Base-by-base conservation (phyloP, 2,888 invertebrate species). In the Yponomeuta cagnagella region DNA sequence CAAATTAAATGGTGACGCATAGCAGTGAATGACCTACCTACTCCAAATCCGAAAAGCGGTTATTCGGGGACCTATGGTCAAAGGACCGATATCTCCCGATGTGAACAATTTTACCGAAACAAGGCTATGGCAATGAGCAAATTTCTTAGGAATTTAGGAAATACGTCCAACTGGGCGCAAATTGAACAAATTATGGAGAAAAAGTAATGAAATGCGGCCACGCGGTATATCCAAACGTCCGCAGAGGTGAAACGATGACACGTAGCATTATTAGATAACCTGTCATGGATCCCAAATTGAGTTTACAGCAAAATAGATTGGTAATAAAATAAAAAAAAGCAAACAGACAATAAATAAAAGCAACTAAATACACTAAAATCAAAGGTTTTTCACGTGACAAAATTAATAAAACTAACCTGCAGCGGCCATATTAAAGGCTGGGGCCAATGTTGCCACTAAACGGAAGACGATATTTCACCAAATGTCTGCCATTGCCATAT, bases 391-490 rank as follows among this genome's bases (percentile, higher is more conserved):
- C 89, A 91, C 87, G 88, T 93, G 92, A 93, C 87, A 89, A 91
- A 91, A 89, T 88, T 86, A 82, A 80, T 82, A 82, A 84, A 87
- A 94, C 95, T 93, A 94, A 95, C 95, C 95, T 95, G 94, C 90
- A 91, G 94, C 93, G 93, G 95, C 95, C 95, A 95, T 95, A 93
- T 94, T 94, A 93, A 92, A 90, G 92, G 93, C 92, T 89, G 87
- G 83, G 84, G 85, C 84, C 81, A 79, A 86, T 88, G 89, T 86
- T 92, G 89, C 91, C 90, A 90, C 84, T 83, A 67, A 67, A 67
- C 64, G 31, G 64, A 64, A 64, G 8, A 64, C 78, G 79, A 75
- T 74, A 75, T 74, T 64, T 63, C 23, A 63, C 64, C 30, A 15
- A 37, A 66, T 2, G 37, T 37, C 37, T 30, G 43, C 23, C 64